Evolutionary conservation across 2,797 vertebrate genomes (phyloP), one percentile per base, ranked within the genome.

Genomic region (Pseudomugil gertrudae): DNA sequence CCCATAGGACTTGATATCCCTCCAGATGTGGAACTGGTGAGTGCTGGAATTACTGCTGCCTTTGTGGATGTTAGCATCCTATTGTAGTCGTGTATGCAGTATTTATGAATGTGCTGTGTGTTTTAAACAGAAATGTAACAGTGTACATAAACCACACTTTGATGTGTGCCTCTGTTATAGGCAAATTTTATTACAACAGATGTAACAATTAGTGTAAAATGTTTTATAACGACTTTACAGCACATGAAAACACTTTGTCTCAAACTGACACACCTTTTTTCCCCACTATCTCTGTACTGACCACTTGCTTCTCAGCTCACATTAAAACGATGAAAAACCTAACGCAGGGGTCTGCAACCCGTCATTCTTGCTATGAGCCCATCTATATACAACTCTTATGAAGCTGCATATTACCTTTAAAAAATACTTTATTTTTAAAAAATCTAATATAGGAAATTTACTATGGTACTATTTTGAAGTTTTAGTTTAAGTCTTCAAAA

Each of bases 21-120:
- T 14, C 90, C 97, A 17, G 98, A 99, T 57, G 96, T 99, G 60
- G 98, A 99, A 71, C 91, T 99, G 96, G 98, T 99, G 92, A 81
- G 95, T 91, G 70, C 70, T 66, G 62, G 47, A 51, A 38, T 60
- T 63, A 47, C 50, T 32, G 58, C 51, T 70, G 56, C 5, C 9
- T n/a, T 27, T 3, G 14, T 33, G 36, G 24, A 36, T 62, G 32
- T 27, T 29, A 14, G 27, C 40, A 11, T 30, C 53, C 2, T 29
- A 8, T 21, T 63, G 15, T 30, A 5, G n/a, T 47, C 6, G 26
- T 1, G 40, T 17, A 23, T 43, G 43, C 40, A 45, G 15, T 24
- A 45, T 47, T n/a, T 38, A 24, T 21, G 47, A 47, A 32, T 21
- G 3, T 35, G 40, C 13, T 24, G 4, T 67, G 30, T 57, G 26